A percentile compares a stretch with the other conserved stretches of the same genome.
Evolutionary conservation across 2,113 vertebrate genomes (phyloP).

Genomic region (Himantopus leucocephalus): DNA sequence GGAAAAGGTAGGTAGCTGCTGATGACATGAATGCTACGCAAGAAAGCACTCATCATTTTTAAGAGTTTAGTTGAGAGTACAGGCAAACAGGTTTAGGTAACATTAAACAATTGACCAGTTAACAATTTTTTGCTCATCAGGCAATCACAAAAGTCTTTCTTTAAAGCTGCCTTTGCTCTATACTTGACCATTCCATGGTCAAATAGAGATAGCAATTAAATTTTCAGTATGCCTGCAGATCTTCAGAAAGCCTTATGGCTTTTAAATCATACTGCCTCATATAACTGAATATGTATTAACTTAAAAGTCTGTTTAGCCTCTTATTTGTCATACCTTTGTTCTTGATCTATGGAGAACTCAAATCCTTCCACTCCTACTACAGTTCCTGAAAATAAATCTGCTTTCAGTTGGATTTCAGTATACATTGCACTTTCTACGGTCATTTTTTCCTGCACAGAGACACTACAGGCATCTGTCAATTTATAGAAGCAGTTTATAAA

Average conservation of each 20-base stretch:
- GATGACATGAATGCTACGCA: not conserved
- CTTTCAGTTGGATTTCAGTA: not conserved
- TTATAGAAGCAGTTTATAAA: not conserved
- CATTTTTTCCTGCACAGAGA: not conserved
- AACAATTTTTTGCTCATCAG: not conserved
- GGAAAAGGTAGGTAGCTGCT: not conserved
- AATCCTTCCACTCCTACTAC: not conserved
- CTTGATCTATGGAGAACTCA: not conserved
- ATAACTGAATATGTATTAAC: not conserved
- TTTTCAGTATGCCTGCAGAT: not conserved
- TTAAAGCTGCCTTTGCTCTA: not conserved
- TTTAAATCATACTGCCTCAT: not conserved
- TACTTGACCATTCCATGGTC: not conserved
- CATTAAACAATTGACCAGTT: not conserved
- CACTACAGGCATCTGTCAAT: not conserved
- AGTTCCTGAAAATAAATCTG: not conserved
- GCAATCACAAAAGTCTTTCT: not conserved
- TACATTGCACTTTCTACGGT: not conserved
- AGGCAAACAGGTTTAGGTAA: not conserved
- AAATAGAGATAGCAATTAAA: not conserved
- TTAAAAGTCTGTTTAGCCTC: not conserved
- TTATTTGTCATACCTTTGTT: not conserved
- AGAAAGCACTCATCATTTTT: not conserved
- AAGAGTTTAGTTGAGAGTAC: not conserved
- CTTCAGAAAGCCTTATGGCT: not conserved